These are phyloP conservation scores for Dusona sp. DNA, from an alignment of 2,888 invertebrate genomes.

Conservation along the genomic window DNA sequence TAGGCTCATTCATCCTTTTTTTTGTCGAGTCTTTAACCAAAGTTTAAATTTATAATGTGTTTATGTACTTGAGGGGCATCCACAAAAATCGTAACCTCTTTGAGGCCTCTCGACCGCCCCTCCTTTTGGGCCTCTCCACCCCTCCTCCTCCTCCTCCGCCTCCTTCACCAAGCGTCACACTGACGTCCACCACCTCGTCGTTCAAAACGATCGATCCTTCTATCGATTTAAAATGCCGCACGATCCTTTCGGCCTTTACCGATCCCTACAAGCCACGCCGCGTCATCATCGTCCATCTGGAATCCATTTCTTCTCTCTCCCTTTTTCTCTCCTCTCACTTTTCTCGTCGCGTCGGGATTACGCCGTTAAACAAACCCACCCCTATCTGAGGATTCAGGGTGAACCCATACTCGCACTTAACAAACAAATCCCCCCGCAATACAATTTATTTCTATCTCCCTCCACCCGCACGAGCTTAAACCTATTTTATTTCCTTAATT, in stretches of 20 bases:
- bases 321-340: constrained; percentile 45
- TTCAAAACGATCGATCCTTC: constrained; percentile 50
- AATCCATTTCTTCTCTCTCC: constrained; percentile 72
- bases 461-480: constrained; percentile 7
- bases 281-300: constrained; percentile 79
- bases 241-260: constrained; percentile 50
- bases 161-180: constrained; percentile 37
- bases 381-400: constrained; percentile 51
- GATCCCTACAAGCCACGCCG: constrained; percentile 74
- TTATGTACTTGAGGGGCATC: constrained; percentile 40
- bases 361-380: constrained; percentile 36
- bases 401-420: constrained; percentile 58
- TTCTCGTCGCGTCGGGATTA: constrained; percentile 25
- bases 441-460: constrained; percentile 29
- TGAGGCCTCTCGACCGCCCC: constrained; percentile 46
- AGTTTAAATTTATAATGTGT: constrained; percentile 14
- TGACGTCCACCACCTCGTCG: constrained; percentile 45
- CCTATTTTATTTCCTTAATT: background rate
- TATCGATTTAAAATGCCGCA: constrained; percentile 59
- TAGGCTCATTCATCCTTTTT: constrained; percentile 13
- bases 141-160: constrained; percentile 38
- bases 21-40: constrained; percentile 1
- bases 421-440: constrained; percentile 51
- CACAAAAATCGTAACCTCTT: constrained; percentile 51
- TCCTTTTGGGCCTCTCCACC: constrained; percentile 29